Conservation (phyloP, 2,113 vertebrate species). For the Felis chaus region DNA sequence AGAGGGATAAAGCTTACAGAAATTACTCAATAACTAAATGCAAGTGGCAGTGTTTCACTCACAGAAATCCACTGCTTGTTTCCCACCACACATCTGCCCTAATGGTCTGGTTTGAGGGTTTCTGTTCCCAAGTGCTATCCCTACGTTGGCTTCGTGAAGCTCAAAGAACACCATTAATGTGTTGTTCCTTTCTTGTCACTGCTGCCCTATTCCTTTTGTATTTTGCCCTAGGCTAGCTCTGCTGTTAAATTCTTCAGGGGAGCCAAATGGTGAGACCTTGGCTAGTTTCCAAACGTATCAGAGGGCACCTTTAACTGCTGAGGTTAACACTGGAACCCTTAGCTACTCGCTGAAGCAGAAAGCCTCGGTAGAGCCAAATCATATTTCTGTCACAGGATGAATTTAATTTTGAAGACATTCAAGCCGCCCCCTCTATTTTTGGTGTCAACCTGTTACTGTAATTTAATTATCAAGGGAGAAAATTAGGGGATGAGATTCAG, state of each 20-base stretch:
- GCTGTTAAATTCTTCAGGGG: background rate
- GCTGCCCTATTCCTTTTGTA: no score
- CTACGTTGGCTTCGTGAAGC: rapidly evolving
- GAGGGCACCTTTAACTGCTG: background rate
- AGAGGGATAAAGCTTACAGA: background rate
- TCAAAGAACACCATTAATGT: background rate
- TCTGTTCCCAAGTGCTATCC: rapidly evolving
- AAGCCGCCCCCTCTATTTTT: constrained; percentile 10
- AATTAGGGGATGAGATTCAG: background rate
- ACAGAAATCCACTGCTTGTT: no score
- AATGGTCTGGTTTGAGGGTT: no score
- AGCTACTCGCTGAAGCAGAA: background rate
- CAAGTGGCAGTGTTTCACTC: no score
- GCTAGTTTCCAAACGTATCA: rapidly evolving
- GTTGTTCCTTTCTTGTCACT: rapidly evolving
- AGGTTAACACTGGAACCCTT: background rate
- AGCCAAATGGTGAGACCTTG: background rate
- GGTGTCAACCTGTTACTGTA: background rate
- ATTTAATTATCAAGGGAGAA: constrained; percentile 64
- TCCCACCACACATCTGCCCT: rapidly evolving
- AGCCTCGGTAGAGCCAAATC: background rate
- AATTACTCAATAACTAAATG: rapidly evolving
- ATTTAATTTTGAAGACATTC: constrained; percentile 37
- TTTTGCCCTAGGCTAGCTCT: background rate
- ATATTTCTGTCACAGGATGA: constrained; percentile 31